Base-by-base conservation (phyloP, 2,113 vertebrate genomes). In the Patagioenas fasciata region DNA sequence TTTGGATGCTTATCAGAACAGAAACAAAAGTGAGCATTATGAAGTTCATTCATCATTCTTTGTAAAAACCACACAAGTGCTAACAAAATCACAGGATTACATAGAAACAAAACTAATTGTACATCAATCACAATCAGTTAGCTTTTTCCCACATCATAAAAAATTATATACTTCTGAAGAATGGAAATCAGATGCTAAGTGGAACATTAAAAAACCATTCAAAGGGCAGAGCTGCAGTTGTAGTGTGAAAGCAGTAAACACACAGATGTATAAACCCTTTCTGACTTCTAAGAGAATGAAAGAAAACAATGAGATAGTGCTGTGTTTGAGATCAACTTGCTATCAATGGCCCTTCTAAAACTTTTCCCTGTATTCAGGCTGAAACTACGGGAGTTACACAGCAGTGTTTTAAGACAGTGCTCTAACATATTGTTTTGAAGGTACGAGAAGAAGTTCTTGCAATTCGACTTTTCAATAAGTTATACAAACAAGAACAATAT, bases 1-100 rank as follows among this genome's bases (percentile, higher is more conserved):
- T 94, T 96, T 96, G 92, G 85, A 95, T 88, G 77, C 61, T 94
- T 85, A 92, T 96, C 87, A 88, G 94, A 83, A 89, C 38, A 80
- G 79, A 95, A 96, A 88, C 36, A 53, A 74, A 80, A 92, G 34
- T 12, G 5, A 93, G 65, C 42, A 48, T 78, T 92, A 85, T 58
- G 26, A 90, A 88, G 40, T 88, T 92, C 36, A 70, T 92, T 91
- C 84, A 88, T 78, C 56, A 42, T 28, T 89, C 69, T 64, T 83
- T 85, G 42, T 54, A 77, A 94, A 86, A 87, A 67, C 34, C 51
- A 36, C 70, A 62, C 31, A 62, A 92, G 38, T 29, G 28, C 60
- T 66, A 64, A 80, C 19, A 65, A 93, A 94, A 80, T 61, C 16
- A 21, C 28, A 91, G 38, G 21, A 58, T 65, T 8, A 5, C 50